These are phyloP conservation scores for Bombylius discolor DNA, from an alignment of 2,888 invertebrate genomes.

Conservation along the genomic window DNA sequence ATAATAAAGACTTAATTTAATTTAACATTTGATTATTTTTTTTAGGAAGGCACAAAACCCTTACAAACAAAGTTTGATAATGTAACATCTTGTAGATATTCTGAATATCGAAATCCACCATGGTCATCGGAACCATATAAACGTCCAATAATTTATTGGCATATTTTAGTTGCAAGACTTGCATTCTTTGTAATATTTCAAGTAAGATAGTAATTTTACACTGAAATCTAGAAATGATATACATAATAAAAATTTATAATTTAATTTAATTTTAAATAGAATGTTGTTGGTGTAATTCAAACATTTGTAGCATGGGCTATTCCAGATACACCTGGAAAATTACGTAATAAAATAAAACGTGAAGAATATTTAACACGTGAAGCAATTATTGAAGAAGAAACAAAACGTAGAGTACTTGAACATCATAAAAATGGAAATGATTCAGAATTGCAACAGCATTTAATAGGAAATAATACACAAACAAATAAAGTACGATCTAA, in stretches of 20 bases:
- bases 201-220: constrained; percentile 19
- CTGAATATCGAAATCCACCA: constrained; percentile 54
- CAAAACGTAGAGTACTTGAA: constrained; percentile 19
- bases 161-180: constrained; percentile 55
- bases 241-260: too few relatives aligned
- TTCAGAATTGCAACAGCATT: not conserved
- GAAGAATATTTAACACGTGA: constrained; percentile 62
- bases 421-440: not conserved
- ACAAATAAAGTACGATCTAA: too few relatives aligned
- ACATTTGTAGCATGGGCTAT: constrained; percentile 62
- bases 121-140: constrained; percentile 41
- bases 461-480: too few relatives aligned
- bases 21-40: not conserved
- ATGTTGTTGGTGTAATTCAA: constrained; percentile 58
- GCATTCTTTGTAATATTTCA: constrained; percentile 66
- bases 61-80: constrained; percentile 26
- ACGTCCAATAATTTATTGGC: constrained; percentile 57
- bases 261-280: constrained; percentile 37
- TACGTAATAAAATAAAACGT: constrained; percentile 56
- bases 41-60: constrained; percentile 27
- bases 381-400: constrained; percentile 58
- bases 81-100: constrained; percentile 45
- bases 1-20: not conserved
- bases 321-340: constrained; percentile 58
- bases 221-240: too few relatives aligned